Evolutionary conservation across 1,140 invertebrate genomes (phyloP).

Genomic region (Battus philenor): DNA sequence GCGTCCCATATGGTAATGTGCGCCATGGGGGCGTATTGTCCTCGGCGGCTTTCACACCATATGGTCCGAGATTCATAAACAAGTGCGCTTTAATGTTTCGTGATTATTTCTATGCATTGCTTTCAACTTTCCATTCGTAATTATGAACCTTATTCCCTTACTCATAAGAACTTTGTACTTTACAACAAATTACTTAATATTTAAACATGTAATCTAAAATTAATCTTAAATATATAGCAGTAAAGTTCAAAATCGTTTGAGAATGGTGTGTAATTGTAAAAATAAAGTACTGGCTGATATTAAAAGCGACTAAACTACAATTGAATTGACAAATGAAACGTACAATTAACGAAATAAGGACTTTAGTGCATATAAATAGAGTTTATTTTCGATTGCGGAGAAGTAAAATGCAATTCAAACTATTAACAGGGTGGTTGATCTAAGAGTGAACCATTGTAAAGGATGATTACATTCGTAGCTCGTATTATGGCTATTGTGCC

Average conservation of each 20-base stretch:
- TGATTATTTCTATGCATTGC: constrained; percentile 40
- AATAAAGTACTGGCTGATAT: constrained; percentile 37
- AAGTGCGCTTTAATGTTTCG: constrained; percentile 58
- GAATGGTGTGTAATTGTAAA: constrained; percentile 19
- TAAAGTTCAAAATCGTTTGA: constrained; percentile 22
- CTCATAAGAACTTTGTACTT: too few relatives aligned
- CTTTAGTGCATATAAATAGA: constrained; percentile 18
- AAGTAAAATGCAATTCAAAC: constrained; percentile 34
- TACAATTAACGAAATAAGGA: constrained; percentile 11
- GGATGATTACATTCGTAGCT: constrained; percentile 54
- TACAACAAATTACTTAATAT: too few relatives aligned
- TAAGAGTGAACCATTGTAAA: constrained; percentile 50
- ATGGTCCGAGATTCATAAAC: constrained; percentile 69
- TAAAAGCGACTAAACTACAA: constrained; percentile 43
- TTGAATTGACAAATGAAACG: constrained; percentile 33
- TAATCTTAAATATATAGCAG: too few relatives aligned
- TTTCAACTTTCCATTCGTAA: constrained; percentile 11
- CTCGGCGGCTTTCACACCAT: constrained; percentile 66
- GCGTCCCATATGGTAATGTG: constrained; percentile 67
- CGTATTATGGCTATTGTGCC: constrained; percentile 8
- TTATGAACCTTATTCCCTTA: too few relatives aligned
- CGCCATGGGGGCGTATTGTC: constrained; percentile 63
- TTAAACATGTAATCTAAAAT: too few relatives aligned
- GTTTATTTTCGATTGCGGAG: constrained; percentile 19
- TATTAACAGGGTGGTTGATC: constrained; percentile 67